Base-by-base conservation (phyloP, 2,888 invertebrate species). In the Drosophila mayaguana region DNA sequence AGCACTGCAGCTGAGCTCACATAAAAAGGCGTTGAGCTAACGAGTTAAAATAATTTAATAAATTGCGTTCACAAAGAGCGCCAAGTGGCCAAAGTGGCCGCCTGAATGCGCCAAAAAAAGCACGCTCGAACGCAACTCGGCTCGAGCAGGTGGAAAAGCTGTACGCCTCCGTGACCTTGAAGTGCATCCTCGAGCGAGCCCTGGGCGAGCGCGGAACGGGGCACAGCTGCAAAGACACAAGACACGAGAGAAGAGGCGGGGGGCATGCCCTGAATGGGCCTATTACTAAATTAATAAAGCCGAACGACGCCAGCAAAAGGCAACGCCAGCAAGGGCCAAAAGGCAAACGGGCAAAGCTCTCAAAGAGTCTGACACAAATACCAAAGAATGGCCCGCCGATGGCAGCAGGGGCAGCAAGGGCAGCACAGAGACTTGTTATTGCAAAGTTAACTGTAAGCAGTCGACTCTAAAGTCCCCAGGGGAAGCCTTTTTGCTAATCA, bases 11-110 rank as follows among this genome's bases (percentile, higher is more conserved):
- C 45, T 11, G 45, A 38, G 6, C 38, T 22, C 65, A 63, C 67
- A 55, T 59, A 67, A 53, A 72, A 75, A 76, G 80, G 79, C 88
- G 82, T 78, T 80, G 48, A 53, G 78, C 70, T 78, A 87, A 84
- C 81, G 79, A 88, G 79, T 83, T 83, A 75, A 87, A 89, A 83
- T 84, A 79, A 84, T 83, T 84, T 76, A 76, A 88, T 88, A 86
- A 84, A 83, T 88, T 78, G 66, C 75, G 70, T 16, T 42, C 43
- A 75, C 81, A 82, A 68, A 83, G 72, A 63, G 70, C 67, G 69
- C 64, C 81, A 65, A 86, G 81, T 79, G 54, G 73, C 69, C 71
- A 59, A 67, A 65, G 80, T 56, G 66, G 81, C 42, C 53, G 28
- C 51, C 61, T 42, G 55, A 45, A 50, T 65, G 63, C 51, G 50